Conservation (phyloP, 2,113 vertebrate genomes). For the Catharus fuscescens region DNA sequence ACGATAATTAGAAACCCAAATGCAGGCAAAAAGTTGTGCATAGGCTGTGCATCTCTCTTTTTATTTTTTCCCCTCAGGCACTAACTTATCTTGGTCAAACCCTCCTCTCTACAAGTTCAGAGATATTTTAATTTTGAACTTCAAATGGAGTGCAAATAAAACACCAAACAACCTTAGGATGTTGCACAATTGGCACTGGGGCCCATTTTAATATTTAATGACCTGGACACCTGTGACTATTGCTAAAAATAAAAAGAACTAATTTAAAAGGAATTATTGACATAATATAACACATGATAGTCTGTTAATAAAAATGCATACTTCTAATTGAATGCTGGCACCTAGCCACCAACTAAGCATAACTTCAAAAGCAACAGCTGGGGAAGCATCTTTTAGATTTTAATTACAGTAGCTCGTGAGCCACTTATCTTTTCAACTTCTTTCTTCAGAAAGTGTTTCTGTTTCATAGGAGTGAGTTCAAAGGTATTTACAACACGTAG, state of each 20-base stretch:
- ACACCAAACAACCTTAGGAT: slow-evolving; percentile 35
- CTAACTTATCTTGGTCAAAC: slow-evolving; percentile 24
- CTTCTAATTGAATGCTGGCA: slow-evolving; percentile 78
- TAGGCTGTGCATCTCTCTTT: background rate
- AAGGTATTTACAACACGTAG: slow-evolving; percentile 58
- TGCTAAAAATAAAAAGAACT: slow-evolving; percentile 42
- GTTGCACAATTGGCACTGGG: slow-evolving; percentile 34
- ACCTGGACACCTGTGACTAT: slow-evolving; percentile 43
- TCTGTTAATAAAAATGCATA: slow-evolving; percentile 74
- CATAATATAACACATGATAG: slow-evolving; percentile 65
- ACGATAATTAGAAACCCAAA: slow-evolving; percentile 29
- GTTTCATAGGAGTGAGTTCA: slow-evolving; percentile 62
- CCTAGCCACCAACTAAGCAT: slow-evolving; percentile 65
- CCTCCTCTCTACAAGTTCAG: slow-evolving; percentile 23
- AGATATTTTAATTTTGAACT: slow-evolving; percentile 48
- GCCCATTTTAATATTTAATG: slow-evolving; percentile 62
- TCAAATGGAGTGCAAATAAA: slow-evolving; percentile 54
- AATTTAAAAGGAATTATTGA: slow-evolving; percentile 71
- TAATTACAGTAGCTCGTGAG: slow-evolving; percentile 72
- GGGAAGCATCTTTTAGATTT: slow-evolving; percentile 74
- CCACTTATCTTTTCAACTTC: slow-evolving; percentile 70
- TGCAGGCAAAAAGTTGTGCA: background rate
- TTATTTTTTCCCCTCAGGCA: slow-evolving; percentile 12
- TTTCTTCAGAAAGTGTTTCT: slow-evolving; percentile 63
- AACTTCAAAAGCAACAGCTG: slow-evolving; percentile 80